These are phyloP conservation scores for Archips xylosteana DNA, from an alignment of 2,888 invertebrate genomes.

Conservation along the genomic window DNA sequence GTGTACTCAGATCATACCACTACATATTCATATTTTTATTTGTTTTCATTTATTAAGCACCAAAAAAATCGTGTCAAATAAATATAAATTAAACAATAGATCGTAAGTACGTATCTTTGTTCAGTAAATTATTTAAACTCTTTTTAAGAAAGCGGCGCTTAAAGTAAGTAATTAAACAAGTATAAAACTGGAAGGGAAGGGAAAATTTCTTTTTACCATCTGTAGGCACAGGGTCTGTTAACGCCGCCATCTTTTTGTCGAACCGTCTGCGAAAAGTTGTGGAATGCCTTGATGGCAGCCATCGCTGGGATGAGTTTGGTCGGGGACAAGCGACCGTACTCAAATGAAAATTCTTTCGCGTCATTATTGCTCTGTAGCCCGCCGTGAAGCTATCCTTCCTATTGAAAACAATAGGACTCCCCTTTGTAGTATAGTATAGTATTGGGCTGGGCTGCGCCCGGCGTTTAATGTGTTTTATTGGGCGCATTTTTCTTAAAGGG, in stretches of 20 bases:
- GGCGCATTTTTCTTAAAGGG: slow-evolving; percentile 22
- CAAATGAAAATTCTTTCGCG: slow-evolving; percentile 79
- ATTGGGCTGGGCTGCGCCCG: not conserved
- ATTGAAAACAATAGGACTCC: slow-evolving; percentile 48
- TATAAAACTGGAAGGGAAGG: slow-evolving; percentile 25
- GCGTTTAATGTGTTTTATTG: slow-evolving; percentile 28
- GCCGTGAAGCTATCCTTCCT: slow-evolving; percentile 55
- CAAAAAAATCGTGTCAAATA: too few species aligned
- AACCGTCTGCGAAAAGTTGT: slow-evolving; percentile 69
- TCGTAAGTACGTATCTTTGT: too few species aligned
- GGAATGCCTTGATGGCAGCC: slow-evolving; percentile 74
- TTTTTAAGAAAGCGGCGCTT: not conserved
- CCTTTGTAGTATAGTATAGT: slow-evolving; percentile 5
- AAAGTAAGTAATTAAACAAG: slow-evolving; percentile 31
- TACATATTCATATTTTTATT: too few species aligned
- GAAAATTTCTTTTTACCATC: slow-evolving; percentile 33
- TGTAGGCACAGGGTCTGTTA: slow-evolving; percentile 52
- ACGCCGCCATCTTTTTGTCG: slow-evolving; percentile 63
- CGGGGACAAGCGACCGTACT: slow-evolving; percentile 62
- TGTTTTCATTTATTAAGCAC: too few species aligned
- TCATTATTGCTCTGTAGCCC: slow-evolving; percentile 72
- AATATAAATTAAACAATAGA: too few species aligned
- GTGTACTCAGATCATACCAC: too few species aligned
- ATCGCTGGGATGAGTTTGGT: slow-evolving; percentile 59
- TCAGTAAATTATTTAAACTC: not conserved